A percentile compares a stretch with the other conserved stretches of the same genome.
phyloP scores from a whole-genome alignment of 2,113 vertebrate species.

The Callipepla squamata region DNA sequence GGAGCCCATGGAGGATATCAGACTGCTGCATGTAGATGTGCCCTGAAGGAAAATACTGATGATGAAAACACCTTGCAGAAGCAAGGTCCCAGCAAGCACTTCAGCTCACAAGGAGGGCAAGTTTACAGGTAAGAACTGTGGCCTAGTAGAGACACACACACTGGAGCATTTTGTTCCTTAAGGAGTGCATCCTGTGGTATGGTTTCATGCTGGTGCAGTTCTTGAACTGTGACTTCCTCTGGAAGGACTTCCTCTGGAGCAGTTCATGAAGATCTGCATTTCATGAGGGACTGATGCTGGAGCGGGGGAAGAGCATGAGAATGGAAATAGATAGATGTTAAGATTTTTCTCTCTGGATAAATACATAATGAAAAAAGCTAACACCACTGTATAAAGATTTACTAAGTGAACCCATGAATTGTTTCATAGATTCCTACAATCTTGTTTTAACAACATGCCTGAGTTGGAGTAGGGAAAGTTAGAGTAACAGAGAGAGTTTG shows the following conservation, averaged over 20 bases:
- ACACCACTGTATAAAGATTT: neutral
- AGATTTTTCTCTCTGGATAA: neutral
- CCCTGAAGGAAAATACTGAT: neutral
- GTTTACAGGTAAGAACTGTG: neutral
- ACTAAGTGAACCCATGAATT: neutral
- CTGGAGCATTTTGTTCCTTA: neutral
- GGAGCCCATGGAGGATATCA: neutral
- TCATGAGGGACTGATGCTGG: neutral
- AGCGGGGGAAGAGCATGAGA: neutral
- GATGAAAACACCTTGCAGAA: neutral
- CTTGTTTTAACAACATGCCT: neutral
- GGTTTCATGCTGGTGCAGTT: neutral
- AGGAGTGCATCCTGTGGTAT: neutral
- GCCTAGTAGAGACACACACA: neutral
- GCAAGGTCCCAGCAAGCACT: neutral
- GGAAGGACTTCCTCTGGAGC: neutral
- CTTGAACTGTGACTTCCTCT: neutral
- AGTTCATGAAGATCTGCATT: neutral
- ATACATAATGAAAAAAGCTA: neutral
- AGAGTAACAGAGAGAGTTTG: neutral
- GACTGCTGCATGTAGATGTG: neutral
- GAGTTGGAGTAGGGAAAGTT: neutral
- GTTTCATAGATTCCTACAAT: neutral
- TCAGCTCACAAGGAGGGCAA: neutral
- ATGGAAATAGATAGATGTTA: neutral